Evolutionary conservation across 2,113 vertebrate species (phyloP).

Genomic region (Gallinago undulata): DNA sequence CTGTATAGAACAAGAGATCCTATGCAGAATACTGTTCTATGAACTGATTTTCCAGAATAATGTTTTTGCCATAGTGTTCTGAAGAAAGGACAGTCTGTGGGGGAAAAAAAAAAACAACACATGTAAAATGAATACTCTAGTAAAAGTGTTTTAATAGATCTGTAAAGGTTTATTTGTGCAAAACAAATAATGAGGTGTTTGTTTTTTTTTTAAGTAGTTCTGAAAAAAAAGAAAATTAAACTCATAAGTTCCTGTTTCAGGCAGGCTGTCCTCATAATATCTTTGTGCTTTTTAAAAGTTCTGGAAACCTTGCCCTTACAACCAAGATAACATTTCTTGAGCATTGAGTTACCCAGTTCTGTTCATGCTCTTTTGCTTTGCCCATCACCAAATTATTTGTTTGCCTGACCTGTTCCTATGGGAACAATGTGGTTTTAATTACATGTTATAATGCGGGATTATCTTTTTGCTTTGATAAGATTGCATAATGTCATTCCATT

Average conservation of each 20-base stretch:
- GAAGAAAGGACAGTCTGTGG: background rate
- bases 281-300: background rate
- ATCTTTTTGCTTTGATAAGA: slow-evolving; percentile 34
- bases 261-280: background rate
- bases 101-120: no score
- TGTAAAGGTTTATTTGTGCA: background rate
- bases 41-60: background rate
- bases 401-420: slow-evolving; percentile 34
- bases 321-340: background rate
- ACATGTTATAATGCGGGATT: background rate
- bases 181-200: background rate
- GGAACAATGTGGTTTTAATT: slow-evolving; percentile 52
- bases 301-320: background rate
- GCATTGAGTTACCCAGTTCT: background rate
- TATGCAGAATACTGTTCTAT: background rate
- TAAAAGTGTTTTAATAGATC: background rate
- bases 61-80: background rate
- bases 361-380: background rate
- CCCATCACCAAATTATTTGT: slow-evolving; percentile 8
- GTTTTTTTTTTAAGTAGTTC: background rate
- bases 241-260: background rate
- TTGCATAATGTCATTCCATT: slow-evolving; percentile 19
- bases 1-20: background rate
- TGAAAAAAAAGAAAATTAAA: background rate
- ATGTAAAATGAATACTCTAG: background rate